These are phyloP conservation scores for Chloebia gouldiae DNA, from an alignment of 2,113 vertebrate species.

Conservation along the genomic window DNA sequence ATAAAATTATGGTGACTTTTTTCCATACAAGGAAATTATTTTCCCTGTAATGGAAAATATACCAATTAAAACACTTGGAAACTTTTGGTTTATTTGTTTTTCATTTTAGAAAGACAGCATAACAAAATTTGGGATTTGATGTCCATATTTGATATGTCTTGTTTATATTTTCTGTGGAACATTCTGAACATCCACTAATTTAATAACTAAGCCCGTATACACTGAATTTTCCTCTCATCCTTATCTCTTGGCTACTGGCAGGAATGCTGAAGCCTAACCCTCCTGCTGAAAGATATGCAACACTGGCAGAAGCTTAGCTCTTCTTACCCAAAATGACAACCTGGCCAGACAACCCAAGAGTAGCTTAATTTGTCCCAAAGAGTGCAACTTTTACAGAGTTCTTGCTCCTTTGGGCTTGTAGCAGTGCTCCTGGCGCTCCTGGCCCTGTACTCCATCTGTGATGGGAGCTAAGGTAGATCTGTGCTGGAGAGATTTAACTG, in stretches of 20 bases:
- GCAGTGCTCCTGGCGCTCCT: background rate
- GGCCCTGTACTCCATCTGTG: background rate
- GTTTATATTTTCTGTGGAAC: background rate
- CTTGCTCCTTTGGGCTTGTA: background rate
- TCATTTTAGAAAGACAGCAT: background rate
- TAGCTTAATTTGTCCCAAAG: background rate
- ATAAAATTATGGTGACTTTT: fast-evolving
- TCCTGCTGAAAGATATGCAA: background rate
- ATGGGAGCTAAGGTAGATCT: background rate
- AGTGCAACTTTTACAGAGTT: background rate
- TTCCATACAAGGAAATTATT: background rate
- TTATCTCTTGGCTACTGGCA: background rate
- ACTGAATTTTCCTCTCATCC: background rate
- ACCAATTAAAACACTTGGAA: background rate
- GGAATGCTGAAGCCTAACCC: background rate
- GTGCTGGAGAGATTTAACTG: background rate
- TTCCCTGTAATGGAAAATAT: background rate
- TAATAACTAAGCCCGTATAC: background rate
- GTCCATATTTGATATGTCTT: background rate
- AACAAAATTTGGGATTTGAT: background rate
- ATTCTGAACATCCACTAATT: background rate
- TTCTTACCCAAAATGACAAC: background rate
- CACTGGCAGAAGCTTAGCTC: background rate
- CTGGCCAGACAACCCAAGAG: background rate
- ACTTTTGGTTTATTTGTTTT: background rate